phyloP scores from a whole-genome alignment of 1,140 invertebrate species.

The Papilio polyxenes region DNA sequence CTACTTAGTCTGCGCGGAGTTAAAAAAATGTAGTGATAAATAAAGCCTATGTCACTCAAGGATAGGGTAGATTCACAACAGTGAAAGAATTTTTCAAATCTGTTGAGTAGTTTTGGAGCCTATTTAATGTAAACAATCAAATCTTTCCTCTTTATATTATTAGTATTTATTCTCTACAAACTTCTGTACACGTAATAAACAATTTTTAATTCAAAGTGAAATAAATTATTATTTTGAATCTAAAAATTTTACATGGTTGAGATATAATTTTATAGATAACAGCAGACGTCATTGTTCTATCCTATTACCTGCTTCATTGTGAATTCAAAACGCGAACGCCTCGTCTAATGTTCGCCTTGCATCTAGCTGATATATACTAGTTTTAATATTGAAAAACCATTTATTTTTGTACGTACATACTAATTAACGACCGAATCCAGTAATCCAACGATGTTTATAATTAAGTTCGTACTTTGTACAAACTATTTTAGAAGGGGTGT shows the following conservation, averaged over 20 bases:
- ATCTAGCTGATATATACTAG: not conserved
- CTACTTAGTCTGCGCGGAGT: too few relatives aligned
- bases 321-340: not conserved
- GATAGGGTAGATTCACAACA: too few relatives aligned
- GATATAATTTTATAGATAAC: not conserved
- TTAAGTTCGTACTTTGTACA: too few relatives aligned
- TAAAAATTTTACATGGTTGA: not conserved
- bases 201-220: not conserved
- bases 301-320: slow-evolving; percentile 9
- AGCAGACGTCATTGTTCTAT: not conserved
- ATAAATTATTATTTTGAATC: not conserved
- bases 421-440: not conserved
- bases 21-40: too few relatives aligned
- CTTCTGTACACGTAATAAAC: too few relatives aligned
- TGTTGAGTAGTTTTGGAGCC: too few relatives aligned
- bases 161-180: too few relatives aligned
- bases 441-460: not conserved
- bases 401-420: not conserved
- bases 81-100: too few relatives aligned
- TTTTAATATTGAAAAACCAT: not conserved
- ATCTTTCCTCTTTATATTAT: too few relatives aligned
- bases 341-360: not conserved
- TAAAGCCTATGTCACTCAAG: too few relatives aligned
- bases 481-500: not conserved
- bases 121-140: too few relatives aligned